Evolutionary conservation across 2,888 invertebrate genomes (phyloP).

Genomic region (Pyralis farinalis): DNA sequence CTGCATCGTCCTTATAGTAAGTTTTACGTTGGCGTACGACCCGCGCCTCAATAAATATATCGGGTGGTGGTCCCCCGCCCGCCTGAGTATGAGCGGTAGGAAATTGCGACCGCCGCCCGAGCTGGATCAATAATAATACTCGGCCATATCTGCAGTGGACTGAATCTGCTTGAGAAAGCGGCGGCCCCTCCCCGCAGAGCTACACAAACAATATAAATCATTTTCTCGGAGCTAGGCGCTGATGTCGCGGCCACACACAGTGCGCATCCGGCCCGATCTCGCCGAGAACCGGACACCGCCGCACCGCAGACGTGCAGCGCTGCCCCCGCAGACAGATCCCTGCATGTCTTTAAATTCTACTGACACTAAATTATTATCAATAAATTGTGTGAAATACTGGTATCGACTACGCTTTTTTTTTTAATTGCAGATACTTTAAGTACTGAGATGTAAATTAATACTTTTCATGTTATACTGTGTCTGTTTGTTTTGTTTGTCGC

Average conservation of each 20-base stretch:
- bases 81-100: slow-evolving; percentile 73
- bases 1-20: slow-evolving; percentile 54
- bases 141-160: slow-evolving; percentile 80
- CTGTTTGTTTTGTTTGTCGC: too few relatives aligned
- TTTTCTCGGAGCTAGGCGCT: slow-evolving; percentile 62
- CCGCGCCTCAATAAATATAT: slow-evolving; percentile 70
- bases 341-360: background rate
- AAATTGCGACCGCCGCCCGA: slow-evolving; percentile 67
- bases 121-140: slow-evolving; percentile 81
- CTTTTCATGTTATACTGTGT: too few relatives aligned
- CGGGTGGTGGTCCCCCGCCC: slow-evolving; percentile 50
- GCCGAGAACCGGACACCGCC: slow-evolving; percentile 15
- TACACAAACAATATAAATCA: slow-evolving; percentile 79
- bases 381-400: too few relatives aligned
- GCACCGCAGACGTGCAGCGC: slow-evolving; percentile 5
- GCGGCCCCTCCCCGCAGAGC: slow-evolving; percentile 39
- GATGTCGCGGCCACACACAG: slow-evolving; percentile 56
- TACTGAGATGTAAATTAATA: too few relatives aligned
- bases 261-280: slow-evolving; percentile 33
- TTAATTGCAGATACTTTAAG: too few relatives aligned
- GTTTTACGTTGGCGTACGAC: slow-evolving; percentile 61
- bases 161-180: slow-evolving; percentile 75
- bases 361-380: too few relatives aligned
- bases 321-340: slow-evolving; percentile 17
- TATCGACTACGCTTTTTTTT: too few relatives aligned